phyloP scores from a whole-genome alignment of 2,888 invertebrate species.

The Craniophora ligustri region DNA sequence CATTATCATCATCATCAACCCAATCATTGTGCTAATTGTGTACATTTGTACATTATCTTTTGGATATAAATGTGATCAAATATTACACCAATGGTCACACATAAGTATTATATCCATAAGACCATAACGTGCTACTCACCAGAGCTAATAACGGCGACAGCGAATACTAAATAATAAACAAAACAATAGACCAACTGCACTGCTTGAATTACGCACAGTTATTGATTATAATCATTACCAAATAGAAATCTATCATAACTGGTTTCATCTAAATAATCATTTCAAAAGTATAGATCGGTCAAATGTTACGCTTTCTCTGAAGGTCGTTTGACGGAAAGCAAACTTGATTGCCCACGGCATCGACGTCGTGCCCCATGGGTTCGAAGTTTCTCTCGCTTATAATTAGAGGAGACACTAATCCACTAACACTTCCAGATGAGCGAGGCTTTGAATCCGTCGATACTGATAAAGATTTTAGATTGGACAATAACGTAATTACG shows the following conservation, averaged over 20 bases:
- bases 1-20: no score
- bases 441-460: constrained; percentile 24
- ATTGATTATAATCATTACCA: constrained; percentile 23
- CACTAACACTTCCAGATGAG: constrained; percentile 19
- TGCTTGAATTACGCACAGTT: constrained; percentile 5
- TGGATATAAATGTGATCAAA: no score
- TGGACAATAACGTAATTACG: constrained; percentile 5
- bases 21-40: no score
- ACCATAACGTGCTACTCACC: no score
- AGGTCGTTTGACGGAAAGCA: constrained; percentile 64
- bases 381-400: constrained; percentile 55
- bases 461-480: constrained; percentile 20
- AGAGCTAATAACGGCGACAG: no score
- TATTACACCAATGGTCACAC: background rate
- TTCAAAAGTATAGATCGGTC: constrained; percentile 49
- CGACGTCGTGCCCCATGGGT: constrained; percentile 52
- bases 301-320: constrained; percentile 73
- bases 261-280: constrained; percentile 25
- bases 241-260: constrained; percentile 34
- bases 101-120: background rate
- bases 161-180: background rate
- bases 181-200: background rate
- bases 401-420: constrained; percentile 45
- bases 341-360: constrained; percentile 50
- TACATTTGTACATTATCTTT: no score